These are phyloP conservation scores for Marmota flaviventris DNA, from an alignment of 2,113 vertebrate species.

Conservation along the genomic window DNA sequence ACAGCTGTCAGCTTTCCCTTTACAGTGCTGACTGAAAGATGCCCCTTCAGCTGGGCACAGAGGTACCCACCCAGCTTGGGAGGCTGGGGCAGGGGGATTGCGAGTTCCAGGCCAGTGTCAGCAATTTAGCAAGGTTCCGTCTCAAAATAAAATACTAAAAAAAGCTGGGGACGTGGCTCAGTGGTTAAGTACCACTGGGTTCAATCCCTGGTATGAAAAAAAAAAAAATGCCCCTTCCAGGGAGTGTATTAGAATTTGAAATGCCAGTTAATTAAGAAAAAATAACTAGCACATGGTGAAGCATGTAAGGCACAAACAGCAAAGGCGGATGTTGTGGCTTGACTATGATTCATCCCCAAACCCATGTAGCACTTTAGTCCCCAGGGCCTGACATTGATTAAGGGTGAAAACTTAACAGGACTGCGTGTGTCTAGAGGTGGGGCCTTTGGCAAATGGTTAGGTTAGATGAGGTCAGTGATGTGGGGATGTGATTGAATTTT, in stretches of 20 bases:
- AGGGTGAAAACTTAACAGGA: not conserved
- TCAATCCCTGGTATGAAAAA: too few species aligned
- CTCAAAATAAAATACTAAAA: too few species aligned
- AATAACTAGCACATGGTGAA: not conserved
- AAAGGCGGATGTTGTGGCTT: not conserved
- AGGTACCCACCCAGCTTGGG: too few species aligned
- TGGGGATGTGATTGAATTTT: not conserved
- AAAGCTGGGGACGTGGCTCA: too few species aligned
- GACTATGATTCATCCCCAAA: not conserved
- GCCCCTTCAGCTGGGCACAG: not conserved
- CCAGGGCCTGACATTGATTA: not conserved
- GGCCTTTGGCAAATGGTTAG: not conserved
- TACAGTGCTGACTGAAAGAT: not conserved
- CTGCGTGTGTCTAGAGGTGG: not conserved
- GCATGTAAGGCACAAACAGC: not conserved
- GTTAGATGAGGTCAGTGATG: not conserved
- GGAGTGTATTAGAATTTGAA: not conserved
- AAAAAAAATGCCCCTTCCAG: not conserved
- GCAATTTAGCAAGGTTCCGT: too few species aligned
- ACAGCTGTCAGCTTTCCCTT: not conserved
- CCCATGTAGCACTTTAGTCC: not conserved
- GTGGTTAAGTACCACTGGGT: too few species aligned
- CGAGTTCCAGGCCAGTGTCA: too few species aligned
- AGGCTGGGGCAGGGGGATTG: too few species aligned
- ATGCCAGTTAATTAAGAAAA: constrained; percentile 15